Percentiles rank a stretch among this genome's conserved stretches.
These are phyloP conservation scores for Dasypogon diadema DNA, from an alignment of 2,888 invertebrate species.

Conservation along the genomic window DNA sequence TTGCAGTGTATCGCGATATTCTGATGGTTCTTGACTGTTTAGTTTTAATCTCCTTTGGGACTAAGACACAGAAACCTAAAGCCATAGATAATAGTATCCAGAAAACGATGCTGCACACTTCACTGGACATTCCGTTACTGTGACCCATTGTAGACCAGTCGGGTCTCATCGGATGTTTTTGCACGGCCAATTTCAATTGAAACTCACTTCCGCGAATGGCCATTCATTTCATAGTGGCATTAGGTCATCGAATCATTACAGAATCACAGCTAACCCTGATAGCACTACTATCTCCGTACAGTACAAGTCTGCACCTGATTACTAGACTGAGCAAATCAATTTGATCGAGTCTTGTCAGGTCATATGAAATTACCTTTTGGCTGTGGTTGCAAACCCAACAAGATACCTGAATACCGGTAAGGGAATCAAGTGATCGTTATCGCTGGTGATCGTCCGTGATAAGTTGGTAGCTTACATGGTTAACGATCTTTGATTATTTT, in stretches of 20 bases:
- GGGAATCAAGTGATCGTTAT: slow-evolving; percentile 13
- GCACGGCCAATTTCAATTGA: slow-evolving; percentile 34
- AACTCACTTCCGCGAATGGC: slow-evolving; percentile 31
- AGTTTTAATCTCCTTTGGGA: slow-evolving; percentile 11
- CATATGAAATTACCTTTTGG: slow-evolving; percentile 28
- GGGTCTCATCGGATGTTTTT: background rate
- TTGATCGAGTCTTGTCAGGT: slow-evolving; percentile 33
- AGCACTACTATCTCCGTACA: too few relatives aligned
- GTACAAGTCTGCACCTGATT: background rate
- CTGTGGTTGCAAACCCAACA: background rate
- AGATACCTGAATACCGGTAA: background rate
- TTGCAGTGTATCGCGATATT: background rate
- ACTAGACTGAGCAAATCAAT: slow-evolving; percentile 44
- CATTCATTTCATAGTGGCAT: slow-evolving; percentile 7
- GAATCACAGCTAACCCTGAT: background rate
- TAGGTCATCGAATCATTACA: slow-evolving; percentile 9
- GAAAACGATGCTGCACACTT: slow-evolving; percentile 21
- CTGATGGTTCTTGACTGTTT: background rate
- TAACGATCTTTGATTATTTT: background rate
- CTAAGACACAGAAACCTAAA: slow-evolving; percentile 30
- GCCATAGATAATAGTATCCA: background rate
- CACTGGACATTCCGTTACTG: slow-evolving; percentile 37
- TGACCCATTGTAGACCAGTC: slow-evolving; percentile 6
- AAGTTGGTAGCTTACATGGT: background rate
- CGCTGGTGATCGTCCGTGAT: background rate